These are phyloP conservation scores for Pyrrhosoma nymphula DNA, from an alignment of 2,888 invertebrate species.

Conservation along the genomic window DNA sequence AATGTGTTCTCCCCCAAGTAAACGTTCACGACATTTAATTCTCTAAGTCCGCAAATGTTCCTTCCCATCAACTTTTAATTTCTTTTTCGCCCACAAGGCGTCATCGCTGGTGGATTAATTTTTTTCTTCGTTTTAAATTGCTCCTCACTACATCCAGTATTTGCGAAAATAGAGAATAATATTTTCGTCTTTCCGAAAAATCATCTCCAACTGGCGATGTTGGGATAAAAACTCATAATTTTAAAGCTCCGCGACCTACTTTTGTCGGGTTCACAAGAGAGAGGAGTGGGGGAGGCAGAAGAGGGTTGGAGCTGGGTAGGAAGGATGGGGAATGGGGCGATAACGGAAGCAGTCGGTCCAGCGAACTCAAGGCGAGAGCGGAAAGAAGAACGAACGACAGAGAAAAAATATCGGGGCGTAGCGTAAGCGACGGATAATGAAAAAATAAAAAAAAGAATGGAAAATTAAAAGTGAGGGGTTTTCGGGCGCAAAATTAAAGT, in stretches of 20 bases:
- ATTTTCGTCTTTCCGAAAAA: background rate
- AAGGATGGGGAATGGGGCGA: background rate
- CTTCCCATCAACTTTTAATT: background rate
- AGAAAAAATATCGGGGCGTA: background rate
- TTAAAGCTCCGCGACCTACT: background rate
- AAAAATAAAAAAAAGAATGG: background rate
- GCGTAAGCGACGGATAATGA: slow-evolving; percentile 9
- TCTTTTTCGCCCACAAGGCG: background rate
- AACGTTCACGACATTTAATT: too few species aligned
- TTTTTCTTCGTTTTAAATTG: background rate
- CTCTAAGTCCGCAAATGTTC: background rate
- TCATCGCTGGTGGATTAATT: background rate
- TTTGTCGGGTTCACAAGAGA: background rate
- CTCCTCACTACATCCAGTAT: background rate
- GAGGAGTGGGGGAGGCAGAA: background rate
- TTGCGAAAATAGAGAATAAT: background rate
- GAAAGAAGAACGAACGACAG: background rate
- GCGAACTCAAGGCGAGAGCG: background rate
- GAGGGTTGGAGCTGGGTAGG: too few species aligned
- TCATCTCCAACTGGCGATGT: background rate
- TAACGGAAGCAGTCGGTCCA: slow-evolving; percentile 18
- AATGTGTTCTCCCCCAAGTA: too few species aligned
- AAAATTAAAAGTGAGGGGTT: background rate
- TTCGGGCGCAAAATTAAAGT: background rate
- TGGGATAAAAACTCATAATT: background rate